Evolutionary conservation across 2,888 invertebrate species (phyloP).

Genomic region (Xanthia togata): DNA sequence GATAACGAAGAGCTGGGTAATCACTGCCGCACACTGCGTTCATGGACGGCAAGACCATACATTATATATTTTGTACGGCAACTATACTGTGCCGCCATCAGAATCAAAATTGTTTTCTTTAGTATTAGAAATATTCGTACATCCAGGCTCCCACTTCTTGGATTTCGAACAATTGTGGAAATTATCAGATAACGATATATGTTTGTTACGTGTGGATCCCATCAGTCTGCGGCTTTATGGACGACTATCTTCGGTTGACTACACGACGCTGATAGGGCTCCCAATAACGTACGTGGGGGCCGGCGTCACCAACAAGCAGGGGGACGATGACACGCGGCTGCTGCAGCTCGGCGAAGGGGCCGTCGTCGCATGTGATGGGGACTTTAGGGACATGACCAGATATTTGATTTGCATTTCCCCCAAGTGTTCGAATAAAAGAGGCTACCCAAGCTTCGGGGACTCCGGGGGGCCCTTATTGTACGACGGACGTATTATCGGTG

Average conservation of each 20-base stretch:
- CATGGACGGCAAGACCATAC: background rate
- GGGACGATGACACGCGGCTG: background rate
- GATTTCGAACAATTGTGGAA: too few relatives aligned
- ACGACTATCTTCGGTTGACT: constrained; percentile 8
- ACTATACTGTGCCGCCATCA: background rate
- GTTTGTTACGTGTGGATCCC: constrained; percentile 1
- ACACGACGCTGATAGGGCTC: constrained; percentile 21
- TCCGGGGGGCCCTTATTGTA: constrained; percentile 6
- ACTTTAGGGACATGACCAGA: constrained; percentile 1
- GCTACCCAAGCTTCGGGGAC: background rate
- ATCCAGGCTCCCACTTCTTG: background rate
- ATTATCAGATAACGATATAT: constrained; percentile 14
- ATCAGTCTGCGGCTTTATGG: background rate
- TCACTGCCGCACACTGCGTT: constrained; percentile 8
- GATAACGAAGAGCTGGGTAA: constrained; percentile 3
- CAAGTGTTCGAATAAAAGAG: background rate
- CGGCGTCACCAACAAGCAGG: background rate
- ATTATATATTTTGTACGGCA: constrained; percentile 2
- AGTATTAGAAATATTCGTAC: background rate
- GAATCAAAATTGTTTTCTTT: background rate
- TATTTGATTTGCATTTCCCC: constrained; percentile 9
- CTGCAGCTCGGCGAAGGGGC: constrained; percentile 26
- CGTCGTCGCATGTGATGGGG: constrained; percentile 1
- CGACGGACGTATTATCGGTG: background rate
- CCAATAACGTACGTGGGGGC: constrained; percentile 31